Percentiles rank a stretch among this genome's conserved stretches.
Conservation (phyloP, 2,797 vertebrate genomes). For the Salarias fasciatus region DNA sequence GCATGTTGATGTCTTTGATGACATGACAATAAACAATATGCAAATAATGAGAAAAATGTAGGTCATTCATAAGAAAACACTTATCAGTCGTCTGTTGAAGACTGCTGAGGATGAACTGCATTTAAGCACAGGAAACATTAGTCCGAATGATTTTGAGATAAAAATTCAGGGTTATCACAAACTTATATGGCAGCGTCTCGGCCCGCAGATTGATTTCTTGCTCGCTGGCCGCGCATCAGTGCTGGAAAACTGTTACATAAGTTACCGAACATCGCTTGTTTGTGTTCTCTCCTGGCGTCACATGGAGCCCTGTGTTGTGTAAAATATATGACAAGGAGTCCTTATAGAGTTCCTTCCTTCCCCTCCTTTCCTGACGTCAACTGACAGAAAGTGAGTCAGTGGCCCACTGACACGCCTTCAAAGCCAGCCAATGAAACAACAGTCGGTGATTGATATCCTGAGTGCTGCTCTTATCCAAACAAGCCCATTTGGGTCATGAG, state of each 20-base stretch:
- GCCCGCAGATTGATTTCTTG: slow-evolving; percentile 11
- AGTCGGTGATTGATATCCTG: slow-evolving; percentile 32
- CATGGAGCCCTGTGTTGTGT: slow-evolving; percentile 27
- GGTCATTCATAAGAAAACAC: slow-evolving; percentile 12
- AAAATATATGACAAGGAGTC: slow-evolving; percentile 44
- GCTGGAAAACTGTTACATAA: slow-evolving; percentile 47
- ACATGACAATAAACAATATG: slow-evolving; percentile 9
- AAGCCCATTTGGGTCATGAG: slow-evolving; percentile 22
- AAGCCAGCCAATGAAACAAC: slow-evolving; percentile 55
- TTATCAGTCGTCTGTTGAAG: slow-evolving; percentile 6
- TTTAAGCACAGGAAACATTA: slow-evolving; percentile 12
- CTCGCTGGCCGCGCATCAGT: slow-evolving; percentile 10
- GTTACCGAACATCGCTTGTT: slow-evolving; percentile 34
- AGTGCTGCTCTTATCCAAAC: slow-evolving; percentile 23
- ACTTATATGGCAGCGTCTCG: no score
- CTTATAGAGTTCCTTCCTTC: slow-evolving; percentile 60
- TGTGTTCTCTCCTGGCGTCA: slow-evolving; percentile 34
- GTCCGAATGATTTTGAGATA: neutral
- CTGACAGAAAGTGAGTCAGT: slow-evolving; percentile 40
- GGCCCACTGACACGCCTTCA: slow-evolving; percentile 42
- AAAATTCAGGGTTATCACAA: neutral
- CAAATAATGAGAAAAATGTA: slow-evolving; percentile 13
- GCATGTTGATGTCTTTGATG: slow-evolving; percentile 18
- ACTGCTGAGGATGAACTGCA: neutral
- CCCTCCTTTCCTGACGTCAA: slow-evolving; percentile 50